A percentile compares a stretch with the other conserved stretches of the same genome.
These are phyloP conservation scores for Leguminivora glycinivorella DNA, from an alignment of 1,140 invertebrate species.

Conservation along the genomic window DNA sequence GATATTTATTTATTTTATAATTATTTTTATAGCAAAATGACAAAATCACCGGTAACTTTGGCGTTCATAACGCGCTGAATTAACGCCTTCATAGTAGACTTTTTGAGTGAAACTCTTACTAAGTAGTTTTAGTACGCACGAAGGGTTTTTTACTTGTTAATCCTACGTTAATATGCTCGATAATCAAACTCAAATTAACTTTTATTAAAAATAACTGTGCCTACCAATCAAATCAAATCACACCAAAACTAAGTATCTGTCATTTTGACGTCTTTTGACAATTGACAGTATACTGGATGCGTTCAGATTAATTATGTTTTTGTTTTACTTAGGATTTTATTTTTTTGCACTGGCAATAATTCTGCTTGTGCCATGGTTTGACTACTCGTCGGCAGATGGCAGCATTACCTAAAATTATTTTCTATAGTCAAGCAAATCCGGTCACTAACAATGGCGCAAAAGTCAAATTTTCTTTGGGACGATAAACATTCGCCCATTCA, in stretches of 20 bases:
- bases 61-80: constrained; percentile 87
- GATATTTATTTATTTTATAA: too few relatives aligned
- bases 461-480: too few relatives aligned
- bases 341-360: constrained; percentile 29
- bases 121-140: not conserved
- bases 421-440: too few relatives aligned
- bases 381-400: constrained; percentile 32
- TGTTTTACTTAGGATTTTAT: not conserved
- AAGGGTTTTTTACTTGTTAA: not conserved
- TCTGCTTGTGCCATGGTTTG: not conserved
- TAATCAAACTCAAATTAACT: not conserved
- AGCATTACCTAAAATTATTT: not conserved
- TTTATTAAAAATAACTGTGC: not conserved
- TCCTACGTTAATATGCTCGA: not conserved
- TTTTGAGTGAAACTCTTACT: constrained; percentile 27
- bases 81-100: constrained; percentile 83
- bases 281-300: not conserved
- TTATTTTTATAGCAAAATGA: constrained; percentile 54
- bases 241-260: not conserved
- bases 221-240: too few relatives aligned
- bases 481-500: too few relatives aligned
- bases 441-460: too few relatives aligned
- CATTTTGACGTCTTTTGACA: not conserved
- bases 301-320: not conserved
- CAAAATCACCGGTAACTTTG: constrained; percentile 82